Percentiles rank a stretch among this genome's conserved stretches.
Evolutionary conservation across 2,797 vertebrate genomes (phyloP).

Genomic region (Leptodactylus fallax): DNA sequence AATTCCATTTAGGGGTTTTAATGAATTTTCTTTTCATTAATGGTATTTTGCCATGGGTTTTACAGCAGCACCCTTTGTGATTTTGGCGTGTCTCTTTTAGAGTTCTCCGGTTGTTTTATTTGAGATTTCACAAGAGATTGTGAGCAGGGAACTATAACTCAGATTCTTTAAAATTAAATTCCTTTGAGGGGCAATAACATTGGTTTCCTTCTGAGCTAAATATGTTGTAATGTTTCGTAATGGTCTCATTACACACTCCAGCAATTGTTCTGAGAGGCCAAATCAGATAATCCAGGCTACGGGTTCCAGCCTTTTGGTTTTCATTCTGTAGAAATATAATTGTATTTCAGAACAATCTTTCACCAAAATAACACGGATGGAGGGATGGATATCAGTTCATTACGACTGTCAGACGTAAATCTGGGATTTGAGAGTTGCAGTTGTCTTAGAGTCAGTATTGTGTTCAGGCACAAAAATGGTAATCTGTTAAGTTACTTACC

Average conservation of each 20-base stretch:
- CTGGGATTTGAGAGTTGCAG: not conserved
- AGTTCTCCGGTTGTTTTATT: conserved; percentile 47
- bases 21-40: conserved; percentile 31
- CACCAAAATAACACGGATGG: conserved; percentile 41
- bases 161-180: conserved; percentile 63
- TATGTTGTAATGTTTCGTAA: conserved; percentile 64
- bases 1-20: conserved; percentile 14
- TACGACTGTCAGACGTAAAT: conserved; percentile 28
- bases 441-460: not conserved
- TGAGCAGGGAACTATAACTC: conserved; percentile 57
- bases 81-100: conserved; percentile 47
- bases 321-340: conserved; percentile 42
- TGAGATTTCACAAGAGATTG: conserved; percentile 60
- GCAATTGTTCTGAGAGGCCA: conserved; percentile 62
- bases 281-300: conserved; percentile 59
- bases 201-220: conserved; percentile 64
- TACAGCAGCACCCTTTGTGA: conserved; percentile 26
- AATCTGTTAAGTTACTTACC: conserved; percentile 72
- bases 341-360: conserved; percentile 35
- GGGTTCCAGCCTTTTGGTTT: conserved; percentile 55
- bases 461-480: conserved; percentile 66
- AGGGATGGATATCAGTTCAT: conserved; percentile 8
- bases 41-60: not conserved
- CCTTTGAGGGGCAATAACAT: conserved; percentile 63
- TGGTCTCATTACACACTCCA: conserved; percentile 65